Base-by-base conservation (phyloP, 2,888 invertebrate species). In the Microctonus hyperodae region DNA sequence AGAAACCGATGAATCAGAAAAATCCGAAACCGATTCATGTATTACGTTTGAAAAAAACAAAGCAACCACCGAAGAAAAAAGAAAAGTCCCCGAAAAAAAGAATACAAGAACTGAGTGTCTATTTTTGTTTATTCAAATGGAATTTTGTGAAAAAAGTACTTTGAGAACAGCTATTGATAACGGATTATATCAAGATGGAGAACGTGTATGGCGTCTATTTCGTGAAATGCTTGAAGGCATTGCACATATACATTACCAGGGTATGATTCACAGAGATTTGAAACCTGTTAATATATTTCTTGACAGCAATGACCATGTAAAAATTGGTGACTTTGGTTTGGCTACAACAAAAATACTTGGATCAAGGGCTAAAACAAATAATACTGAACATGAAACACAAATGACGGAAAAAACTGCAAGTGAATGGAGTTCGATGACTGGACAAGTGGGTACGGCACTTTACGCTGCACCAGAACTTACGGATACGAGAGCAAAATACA, bases 281-380 rank as follows among this genome's bases (percentile, higher is more conserved):
- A 95, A 94, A 80, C 94, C 94, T 0, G 96, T 93, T 0, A 98
- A 98, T 81, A 96, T 98, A 78, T 98, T 98, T 84, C 88, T 99
- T 81, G 97, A 97, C 81, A 92, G 91, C 1, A 92, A 94, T 74
- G 97, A 97, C 85, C 95, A 96, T 81, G 96, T 96, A 1, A 98
- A 98, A 87, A 98, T 98, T 72, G 98, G 98, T 11, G 98, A 98
- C 85, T 98, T 98, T 84, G 98, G 98, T 13, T 87, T 98, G 2
- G 98, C 98, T 0, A 97, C 96, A 0, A 94, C 93, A 0, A 91
- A 89, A 73, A 88, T 91, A 60, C 85, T 89, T 79, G 78, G 85
- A 76, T 81, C 79, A 5, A 70, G 80, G 20, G 78, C 73, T 1
- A 73, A 73, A 23, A 71, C 71, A 13, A 64, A 71, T 13, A 76